These are phyloP conservation scores for Homalodisca vitripennis DNA, from an alignment of 1,140 invertebrate species.

Conservation along the genomic window DNA sequence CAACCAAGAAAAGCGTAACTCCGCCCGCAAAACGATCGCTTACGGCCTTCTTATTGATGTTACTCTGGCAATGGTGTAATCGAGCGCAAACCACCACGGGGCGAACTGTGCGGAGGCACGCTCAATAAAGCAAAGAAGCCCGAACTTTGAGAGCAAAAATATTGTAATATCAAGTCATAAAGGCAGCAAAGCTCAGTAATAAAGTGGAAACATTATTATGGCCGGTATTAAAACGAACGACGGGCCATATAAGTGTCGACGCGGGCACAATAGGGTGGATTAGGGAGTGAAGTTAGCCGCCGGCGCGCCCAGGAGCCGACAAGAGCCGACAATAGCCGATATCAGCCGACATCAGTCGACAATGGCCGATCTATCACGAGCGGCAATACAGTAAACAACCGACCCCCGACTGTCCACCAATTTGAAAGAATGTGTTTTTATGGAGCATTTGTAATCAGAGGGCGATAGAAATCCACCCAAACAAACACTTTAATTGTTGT, in stretches of 20 bases:
- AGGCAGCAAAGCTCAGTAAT: neutral
- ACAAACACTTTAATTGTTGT: constrained; percentile 17
- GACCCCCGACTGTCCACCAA: neutral
- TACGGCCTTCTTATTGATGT: too few relatives aligned
- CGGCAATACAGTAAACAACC: neutral
- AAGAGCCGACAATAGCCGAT: neutral
- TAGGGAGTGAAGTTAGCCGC: neutral
- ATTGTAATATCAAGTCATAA: constrained; percentile 11
- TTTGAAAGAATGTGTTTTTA: constrained; percentile 19
- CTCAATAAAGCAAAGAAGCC: neutral
- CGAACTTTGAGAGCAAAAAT: neutral
- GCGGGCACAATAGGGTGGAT: constrained; percentile 5
- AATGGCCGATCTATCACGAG: constrained; percentile 6
- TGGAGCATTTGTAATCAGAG: constrained; percentile 9
- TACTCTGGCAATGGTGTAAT: too few relatives aligned
- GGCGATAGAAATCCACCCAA: constrained; percentile 22
- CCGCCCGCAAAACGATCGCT: too few relatives aligned
- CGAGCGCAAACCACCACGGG: neutral
- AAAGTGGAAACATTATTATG: constrained; percentile 24
- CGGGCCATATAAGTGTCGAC: constrained; percentile 13
- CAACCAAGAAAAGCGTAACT: too few relatives aligned
- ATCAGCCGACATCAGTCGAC: neutral
- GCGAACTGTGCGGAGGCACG: neutral
- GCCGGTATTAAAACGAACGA: neutral
- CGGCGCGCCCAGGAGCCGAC: constrained; percentile 6